A percentile compares a stretch with the other conserved stretches of the same genome.
phyloP scores from a whole-genome alignment of 2,113 vertebrate species.

The Aix galericulata region DNA sequence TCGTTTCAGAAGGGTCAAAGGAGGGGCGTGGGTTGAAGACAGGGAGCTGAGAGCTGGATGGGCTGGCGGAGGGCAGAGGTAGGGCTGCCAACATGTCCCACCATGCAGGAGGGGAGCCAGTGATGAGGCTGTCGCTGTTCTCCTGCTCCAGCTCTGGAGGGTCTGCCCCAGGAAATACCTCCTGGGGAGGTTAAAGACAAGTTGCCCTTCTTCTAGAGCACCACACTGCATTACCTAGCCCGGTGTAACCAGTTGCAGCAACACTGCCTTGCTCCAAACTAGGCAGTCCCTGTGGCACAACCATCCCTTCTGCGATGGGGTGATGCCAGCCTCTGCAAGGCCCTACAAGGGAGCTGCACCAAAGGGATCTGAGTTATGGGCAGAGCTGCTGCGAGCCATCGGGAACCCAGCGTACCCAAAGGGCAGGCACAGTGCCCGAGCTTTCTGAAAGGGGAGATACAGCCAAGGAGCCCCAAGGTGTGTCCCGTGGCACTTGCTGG shows the following conservation, averaged over 20 bases:
- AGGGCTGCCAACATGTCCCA: accelerated
- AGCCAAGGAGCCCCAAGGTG: neutral
- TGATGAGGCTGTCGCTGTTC: neutral
- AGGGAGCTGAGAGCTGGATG: neutral
- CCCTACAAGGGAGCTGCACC: neutral
- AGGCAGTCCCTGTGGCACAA: neutral
- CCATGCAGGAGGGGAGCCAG: neutral
- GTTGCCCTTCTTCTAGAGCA: neutral
- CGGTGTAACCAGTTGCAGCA: neutral
- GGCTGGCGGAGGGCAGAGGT: neutral
- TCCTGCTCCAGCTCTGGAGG: neutral
- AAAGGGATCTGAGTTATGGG: neutral
- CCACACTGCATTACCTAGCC: accelerated
- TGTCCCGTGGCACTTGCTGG: neutral
- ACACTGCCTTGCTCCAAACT: neutral
- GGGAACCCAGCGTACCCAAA: too few species aligned
- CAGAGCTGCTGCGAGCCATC: neutral
- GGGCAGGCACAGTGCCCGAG: too few species aligned
- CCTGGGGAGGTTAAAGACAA: neutral
- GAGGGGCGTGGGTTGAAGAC: neutral
- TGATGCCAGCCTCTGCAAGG: neutral
- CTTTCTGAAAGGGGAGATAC: neutral
- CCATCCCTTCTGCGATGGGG: neutral
- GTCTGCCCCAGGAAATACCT: neutral
- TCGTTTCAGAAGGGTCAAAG: neutral